Conservation (phyloP, 2,797 vertebrate species). For the Galagoides demidoff region DNA sequence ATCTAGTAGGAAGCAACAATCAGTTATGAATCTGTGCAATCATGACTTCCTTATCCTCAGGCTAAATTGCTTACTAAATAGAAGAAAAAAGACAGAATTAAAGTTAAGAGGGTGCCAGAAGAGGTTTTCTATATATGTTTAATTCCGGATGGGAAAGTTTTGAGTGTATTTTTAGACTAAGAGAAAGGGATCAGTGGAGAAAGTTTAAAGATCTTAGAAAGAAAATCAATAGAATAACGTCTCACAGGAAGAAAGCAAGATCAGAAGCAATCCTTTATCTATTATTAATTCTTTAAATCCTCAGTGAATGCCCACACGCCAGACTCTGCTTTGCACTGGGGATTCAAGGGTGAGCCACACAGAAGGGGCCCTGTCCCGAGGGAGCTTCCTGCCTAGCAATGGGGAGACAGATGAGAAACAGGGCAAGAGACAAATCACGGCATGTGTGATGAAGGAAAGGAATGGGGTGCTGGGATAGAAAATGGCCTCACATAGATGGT, state of each 20-base stretch:
- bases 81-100: background rate
- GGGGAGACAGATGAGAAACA: background rate
- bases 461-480: background rate
- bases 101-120: background rate
- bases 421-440: background rate
- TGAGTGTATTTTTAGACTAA: slow-evolving; percentile 10
- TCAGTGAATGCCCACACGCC: background rate
- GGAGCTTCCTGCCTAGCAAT: background rate
- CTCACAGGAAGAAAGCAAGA: background rate
- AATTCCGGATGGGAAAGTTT: background rate
- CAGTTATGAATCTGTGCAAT: background rate
- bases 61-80: slow-evolving; percentile 10
- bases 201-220: slow-evolving; percentile 19
- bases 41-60: background rate
- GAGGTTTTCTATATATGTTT: background rate
- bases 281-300: background rate
- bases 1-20: background rate
- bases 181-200: background rate
- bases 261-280: slow-evolving; percentile 10
- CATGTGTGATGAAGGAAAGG: background rate
- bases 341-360: background rate
- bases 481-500: background rate
- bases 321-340: background rate
- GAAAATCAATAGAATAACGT: background rate
- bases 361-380: background rate